phyloP scores from a whole-genome alignment of 1,140 invertebrate genomes.

The Cydia strobilella region DNA sequence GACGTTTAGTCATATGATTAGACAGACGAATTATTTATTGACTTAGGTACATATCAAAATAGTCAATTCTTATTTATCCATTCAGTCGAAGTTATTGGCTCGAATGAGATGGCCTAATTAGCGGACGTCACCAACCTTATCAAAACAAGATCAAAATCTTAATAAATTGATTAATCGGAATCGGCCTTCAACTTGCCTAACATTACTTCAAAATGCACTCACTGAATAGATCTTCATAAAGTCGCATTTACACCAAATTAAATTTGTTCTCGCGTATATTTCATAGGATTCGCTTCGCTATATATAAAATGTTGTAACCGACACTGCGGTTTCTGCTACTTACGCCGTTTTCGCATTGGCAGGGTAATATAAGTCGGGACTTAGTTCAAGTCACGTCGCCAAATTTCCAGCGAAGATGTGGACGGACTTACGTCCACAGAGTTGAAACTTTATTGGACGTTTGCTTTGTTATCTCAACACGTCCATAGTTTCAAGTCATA shows the following conservation, averaged over 20 bases:
- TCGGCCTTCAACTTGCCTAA: too few species aligned
- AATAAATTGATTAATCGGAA: too few species aligned
- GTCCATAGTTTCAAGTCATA: background rate
- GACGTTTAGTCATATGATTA: too few species aligned
- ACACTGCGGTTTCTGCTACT: background rate
- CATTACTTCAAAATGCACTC: background rate
- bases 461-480: slow-evolving; percentile 1
- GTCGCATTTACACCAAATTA: background rate
- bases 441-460: background rate
- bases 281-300: background rate
- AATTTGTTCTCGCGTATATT: background rate
- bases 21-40: too few species aligned
- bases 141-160: too few species aligned
- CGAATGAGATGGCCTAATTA: too few species aligned
- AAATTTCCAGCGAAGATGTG: background rate
- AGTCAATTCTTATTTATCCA: too few species aligned
- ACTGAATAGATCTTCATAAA: background rate
- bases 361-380: background rate
- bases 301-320: background rate
- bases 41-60: too few species aligned
- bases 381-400: slow-evolving; percentile 2
- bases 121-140: too few species aligned
- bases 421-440: background rate
- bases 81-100: too few species aligned
- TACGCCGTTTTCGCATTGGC: background rate